phyloP scores from a whole-genome alignment of 2,888 invertebrate species.

The Xestia c-nigrum region DNA sequence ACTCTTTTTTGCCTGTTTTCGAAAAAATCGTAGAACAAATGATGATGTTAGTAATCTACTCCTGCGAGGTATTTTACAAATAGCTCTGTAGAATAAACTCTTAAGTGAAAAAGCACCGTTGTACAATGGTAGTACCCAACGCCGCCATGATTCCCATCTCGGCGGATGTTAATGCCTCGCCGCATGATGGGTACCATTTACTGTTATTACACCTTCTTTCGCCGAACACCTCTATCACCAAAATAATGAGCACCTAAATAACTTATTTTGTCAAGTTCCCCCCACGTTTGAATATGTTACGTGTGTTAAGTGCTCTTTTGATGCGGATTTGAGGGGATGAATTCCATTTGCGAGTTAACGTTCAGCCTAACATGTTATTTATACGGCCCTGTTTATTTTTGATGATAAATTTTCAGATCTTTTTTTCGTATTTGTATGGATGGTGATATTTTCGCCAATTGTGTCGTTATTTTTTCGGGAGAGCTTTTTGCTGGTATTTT shows the following conservation, averaged over 20 bases:
- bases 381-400: conserved; percentile 51
- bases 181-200: conserved; percentile 82
- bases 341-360: conserved; percentile 66
- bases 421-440: conserved; percentile 38
- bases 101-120: conserved; percentile 50
- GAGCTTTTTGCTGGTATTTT: not conserved
- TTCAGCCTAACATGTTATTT: conserved; percentile 60
- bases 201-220: conserved; percentile 82
- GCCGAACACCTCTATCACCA: conserved; percentile 80
- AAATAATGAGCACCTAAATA: conserved; percentile 83
- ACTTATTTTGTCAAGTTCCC: conserved; percentile 80
- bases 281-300: conserved; percentile 71
- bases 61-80: too few species aligned
- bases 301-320: conserved; percentile 66
- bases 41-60: too few species aligned
- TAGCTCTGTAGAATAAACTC: not conserved
- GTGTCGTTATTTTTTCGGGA: not conserved
- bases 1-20: too few species aligned
- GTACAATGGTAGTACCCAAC: conserved; percentile 66
- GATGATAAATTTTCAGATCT: conserved; percentile 27
- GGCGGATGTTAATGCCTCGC: conserved; percentile 81
- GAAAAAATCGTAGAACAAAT: too few species aligned
- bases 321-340: conserved; percentile 64
- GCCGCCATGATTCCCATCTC: conserved; percentile 73
- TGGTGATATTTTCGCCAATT: conserved; percentile 8